Conservation (phyloP, 1,140 invertebrate species). For the Drosophila gunungcola region DNA sequence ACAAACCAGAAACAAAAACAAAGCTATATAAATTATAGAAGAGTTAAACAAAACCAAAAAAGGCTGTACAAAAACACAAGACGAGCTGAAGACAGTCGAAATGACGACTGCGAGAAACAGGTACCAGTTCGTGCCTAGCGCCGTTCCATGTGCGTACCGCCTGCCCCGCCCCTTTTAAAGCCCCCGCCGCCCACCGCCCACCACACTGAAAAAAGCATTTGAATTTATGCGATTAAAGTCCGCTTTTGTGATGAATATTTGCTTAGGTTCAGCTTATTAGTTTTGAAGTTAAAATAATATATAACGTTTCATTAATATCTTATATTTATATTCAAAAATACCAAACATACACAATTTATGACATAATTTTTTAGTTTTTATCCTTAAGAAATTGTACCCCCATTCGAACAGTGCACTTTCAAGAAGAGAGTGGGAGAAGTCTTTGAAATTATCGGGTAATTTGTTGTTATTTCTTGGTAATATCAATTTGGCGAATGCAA, state of each 20-base stretch:
- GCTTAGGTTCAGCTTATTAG: no score
- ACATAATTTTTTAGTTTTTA: no score
- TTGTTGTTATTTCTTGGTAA: conserved; percentile 27
- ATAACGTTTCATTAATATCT: no score
- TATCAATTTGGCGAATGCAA: conserved; percentile 36
- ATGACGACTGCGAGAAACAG: conserved; percentile 68
- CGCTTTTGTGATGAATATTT: neutral
- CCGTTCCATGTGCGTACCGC: conserved; percentile 57
- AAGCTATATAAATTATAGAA: conserved; percentile 27
- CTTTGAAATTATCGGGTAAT: conserved; percentile 43
- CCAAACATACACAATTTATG: no score
- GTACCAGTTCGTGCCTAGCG: conserved; percentile 80
- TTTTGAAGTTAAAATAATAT: no score
- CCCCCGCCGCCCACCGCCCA: conserved; percentile 1
- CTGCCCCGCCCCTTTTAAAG: conserved; percentile 16
- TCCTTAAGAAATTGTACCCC: no score
- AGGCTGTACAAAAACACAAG: conserved; percentile 19
- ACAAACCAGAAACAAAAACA: conserved; percentile 9
- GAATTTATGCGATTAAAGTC: neutral
- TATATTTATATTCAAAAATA: no score
- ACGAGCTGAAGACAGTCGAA: conserved; percentile 40
- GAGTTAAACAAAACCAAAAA: conserved; percentile 27
- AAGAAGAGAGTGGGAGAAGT: neutral
- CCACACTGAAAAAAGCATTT: neutral
- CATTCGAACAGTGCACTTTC: neutral